A percentile compares a stretch with the other conserved stretches of the same genome.
Evolutionary conservation across 2,888 invertebrate species (phyloP).

Genomic region (Hyposoter didymator): DNA sequence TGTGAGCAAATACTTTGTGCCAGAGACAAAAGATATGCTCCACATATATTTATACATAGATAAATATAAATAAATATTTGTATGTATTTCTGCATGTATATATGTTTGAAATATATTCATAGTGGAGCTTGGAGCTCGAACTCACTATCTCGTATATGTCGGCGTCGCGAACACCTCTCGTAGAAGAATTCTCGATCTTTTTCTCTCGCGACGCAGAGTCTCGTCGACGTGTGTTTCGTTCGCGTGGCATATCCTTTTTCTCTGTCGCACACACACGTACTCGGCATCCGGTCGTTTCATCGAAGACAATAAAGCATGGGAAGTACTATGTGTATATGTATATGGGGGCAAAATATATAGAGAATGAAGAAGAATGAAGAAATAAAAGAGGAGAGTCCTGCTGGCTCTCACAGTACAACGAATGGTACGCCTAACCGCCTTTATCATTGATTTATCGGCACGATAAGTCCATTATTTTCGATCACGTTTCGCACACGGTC

Average conservation of each 20-base stretch:
- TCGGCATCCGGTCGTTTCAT: constrained; percentile 59
- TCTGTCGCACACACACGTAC: constrained; percentile 20
- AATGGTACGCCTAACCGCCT: constrained; percentile 66
- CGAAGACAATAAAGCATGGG: constrained; percentile 72
- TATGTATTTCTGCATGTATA: too few relatives aligned
- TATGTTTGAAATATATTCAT: neutral
- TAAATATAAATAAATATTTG: neutral
- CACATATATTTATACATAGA: neutral
- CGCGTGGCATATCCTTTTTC: constrained; percentile 28
- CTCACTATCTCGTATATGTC: constrained; percentile 43
- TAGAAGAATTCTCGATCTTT: constrained; percentile 42
- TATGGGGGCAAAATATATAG: constrained; percentile 31
- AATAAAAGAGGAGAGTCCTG: constrained; percentile 51
- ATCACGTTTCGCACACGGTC: constrained; percentile 70
- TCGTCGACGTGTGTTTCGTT: constrained; percentile 58
- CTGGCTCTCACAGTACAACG: constrained; percentile 39
- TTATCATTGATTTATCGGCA: constrained; percentile 78
- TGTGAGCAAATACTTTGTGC: constrained; percentile 7
- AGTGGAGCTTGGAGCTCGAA: neutral
- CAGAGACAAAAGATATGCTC: constrained; percentile 20
- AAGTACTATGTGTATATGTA: constrained; percentile 48
- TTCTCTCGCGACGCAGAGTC: constrained; percentile 17
- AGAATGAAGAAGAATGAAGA: constrained; percentile 52
- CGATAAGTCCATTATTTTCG: constrained; percentile 75
- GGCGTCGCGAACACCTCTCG: constrained; percentile 37